Base-by-base conservation (phyloP, 2,113 vertebrate species). In the Pandion haliaetus region DNA sequence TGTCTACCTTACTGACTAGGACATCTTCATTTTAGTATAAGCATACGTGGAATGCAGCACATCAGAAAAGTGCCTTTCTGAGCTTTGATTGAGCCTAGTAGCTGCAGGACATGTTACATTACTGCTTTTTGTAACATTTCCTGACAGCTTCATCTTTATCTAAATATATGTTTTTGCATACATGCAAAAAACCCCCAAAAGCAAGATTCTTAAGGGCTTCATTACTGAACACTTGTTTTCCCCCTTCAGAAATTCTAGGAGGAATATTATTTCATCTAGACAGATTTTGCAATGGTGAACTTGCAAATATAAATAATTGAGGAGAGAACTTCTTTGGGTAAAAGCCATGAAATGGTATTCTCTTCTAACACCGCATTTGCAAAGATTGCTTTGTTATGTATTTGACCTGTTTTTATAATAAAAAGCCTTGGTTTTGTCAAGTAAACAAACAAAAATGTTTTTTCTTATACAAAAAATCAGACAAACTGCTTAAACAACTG, bases 251-350 rank as follows among this genome's bases (percentile, higher is more conserved):
- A 97, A 94, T 92, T 96, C 96, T 80, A 93, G 80, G 65, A 90
- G 88, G 97, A 97, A 91, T 86, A 97, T 88, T 90, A 86, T 93
- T 96, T 97, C 61, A 94, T 94, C 88, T 95, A 91, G 70, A 94
- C 77, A 97, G 71, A 69, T 76, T 96, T 97, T 92, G 82, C 89
- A 94, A 73, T 11, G 25, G 66, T 94, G 91, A 47, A 95, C 79
- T 97, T 97, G 86, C 57, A 96, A 97, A 94, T 87, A 82, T 95
- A 97, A 97, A 89, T 97, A 96, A 97, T 82, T 93, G 81, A 97
- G 71, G 42, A 82, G 34, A 95, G 26, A 97, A 95, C 36, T 71
- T 89, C 70, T 67, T 96, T 77, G 32, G 42, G 76, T 74, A 86
- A 96, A 97, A 97, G 82, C 61, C 87, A 95, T 87, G 69, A 96